Evolutionary conservation across 35 echinoderm and acorn worm genomes (phyloP).

Genomic region (Ophioderma brevispina): DNA sequence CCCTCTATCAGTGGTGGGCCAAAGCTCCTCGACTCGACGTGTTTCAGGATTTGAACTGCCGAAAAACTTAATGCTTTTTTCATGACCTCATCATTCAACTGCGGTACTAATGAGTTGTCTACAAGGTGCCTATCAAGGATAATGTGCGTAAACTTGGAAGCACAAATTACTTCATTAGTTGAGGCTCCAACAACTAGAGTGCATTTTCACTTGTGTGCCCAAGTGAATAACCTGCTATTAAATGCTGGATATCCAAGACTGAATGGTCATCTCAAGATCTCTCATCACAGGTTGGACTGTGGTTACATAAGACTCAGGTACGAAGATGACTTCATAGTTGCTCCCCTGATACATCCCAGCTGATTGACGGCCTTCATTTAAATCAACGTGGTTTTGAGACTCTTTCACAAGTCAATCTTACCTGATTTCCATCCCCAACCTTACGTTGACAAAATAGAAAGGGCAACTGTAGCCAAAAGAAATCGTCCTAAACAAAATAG

Average conservation of each 20-base stretch:
- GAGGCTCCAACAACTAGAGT: not conserved
- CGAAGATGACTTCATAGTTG: not conserved
- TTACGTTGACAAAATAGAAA: too few species aligned
- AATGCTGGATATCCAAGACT: not conserved
- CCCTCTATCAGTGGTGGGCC: not conserved
- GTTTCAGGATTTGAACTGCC: not conserved
- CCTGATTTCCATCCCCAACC: too few species aligned
- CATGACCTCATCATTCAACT: not conserved
- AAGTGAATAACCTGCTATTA: not conserved
- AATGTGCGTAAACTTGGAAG: not conserved
- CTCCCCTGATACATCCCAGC: not conserved
- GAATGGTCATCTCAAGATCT: not conserved
- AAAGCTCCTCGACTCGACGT: not conserved
- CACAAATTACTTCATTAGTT: not conserved
- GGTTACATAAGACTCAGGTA: not conserved
- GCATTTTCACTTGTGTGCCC: not conserved
- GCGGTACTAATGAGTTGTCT: not conserved
- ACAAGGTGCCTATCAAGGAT: not conserved
- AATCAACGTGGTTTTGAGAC: not conserved
- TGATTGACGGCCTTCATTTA: not conserved
- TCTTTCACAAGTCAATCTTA: too few species aligned
- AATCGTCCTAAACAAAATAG: too few species aligned
- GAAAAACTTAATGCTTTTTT: not conserved
- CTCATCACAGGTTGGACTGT: not conserved
- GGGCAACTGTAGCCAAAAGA: too few species aligned